Evolutionary conservation across 2,113 vertebrate species (phyloP), one percentile per base, ranked within the genome.

Genomic region (Alligator mississippiensis): DNA sequence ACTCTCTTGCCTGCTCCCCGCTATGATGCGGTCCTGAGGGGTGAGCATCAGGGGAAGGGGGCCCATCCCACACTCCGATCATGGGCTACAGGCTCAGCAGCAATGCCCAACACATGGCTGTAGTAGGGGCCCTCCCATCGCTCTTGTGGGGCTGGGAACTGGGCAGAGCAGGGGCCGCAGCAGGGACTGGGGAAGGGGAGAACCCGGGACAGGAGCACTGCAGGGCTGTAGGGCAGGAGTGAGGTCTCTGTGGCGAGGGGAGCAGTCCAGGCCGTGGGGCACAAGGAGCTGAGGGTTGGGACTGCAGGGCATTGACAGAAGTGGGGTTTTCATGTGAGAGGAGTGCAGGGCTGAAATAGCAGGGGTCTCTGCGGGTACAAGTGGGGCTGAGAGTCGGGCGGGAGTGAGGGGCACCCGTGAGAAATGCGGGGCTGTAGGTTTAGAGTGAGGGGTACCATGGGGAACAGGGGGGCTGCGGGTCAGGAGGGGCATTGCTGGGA

Each of bases 41-140:
- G 59, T 84, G 84, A 93, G 58, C 64, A 1, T 0, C 34, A 57
- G 34, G 34, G 34, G 34, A 34, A 34, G 34, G 34, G 34, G 34
- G 34, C 34, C 34, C 34, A 34, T 34, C 34, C 34, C 34, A 34
- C 34, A 34, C 34, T 34, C 34, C 97, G 61, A 97, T 99, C 3
- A 99, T 99, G 0, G 98, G 98, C 55, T 98, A 98, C 58, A 98
- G 98, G 14, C 98, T 99, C 58, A 98, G 99, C 93, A 97, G 98
- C 82, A 98, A 99, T 8, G 98, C 99, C 84, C 99, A 99, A 97
- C 98, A 99, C 96, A 98, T 99, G 96, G 98, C 98, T 1, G 98
- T 99, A 98, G 99, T 99, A 98, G 68, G 97, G 72, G 82, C 27
- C 22, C 18, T 22, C 12, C 12, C 3, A 58, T 62, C 70, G 15